Percentiles rank a stretch among this genome's conserved stretches.
Conservation (phyloP, 2,888 invertebrate genomes). For the Hydrotaea diabolus region DNA sequence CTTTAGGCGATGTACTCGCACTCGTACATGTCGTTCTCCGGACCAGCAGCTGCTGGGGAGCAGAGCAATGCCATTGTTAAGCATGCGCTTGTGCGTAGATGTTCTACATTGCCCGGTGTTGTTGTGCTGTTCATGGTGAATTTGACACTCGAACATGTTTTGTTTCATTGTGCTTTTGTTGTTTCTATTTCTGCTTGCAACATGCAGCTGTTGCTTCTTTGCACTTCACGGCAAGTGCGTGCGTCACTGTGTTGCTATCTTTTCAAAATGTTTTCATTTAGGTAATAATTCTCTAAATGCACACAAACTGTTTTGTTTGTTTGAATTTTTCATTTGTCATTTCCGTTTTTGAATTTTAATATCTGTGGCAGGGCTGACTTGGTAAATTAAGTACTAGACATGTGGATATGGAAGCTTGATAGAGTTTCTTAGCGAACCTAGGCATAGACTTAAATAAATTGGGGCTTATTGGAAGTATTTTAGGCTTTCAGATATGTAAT, state of each 20-base stretch:
- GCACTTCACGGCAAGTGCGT: background rate
- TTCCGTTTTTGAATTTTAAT: background rate
- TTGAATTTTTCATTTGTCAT: no score
- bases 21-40: background rate
- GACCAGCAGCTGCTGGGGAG: background rate
- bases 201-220: conserved; percentile 24
- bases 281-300: background rate
- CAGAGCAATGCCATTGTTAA: conserved; percentile 12
- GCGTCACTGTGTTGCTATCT: background rate
- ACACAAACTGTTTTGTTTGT: background rate
- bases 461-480: no score
- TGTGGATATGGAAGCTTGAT: no score
- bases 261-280: conserved; percentile 9
- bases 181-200: background rate
- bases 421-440: no score
- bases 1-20: conserved; percentile 20
- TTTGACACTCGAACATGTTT: conserved; percentile 38
- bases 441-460: no score
- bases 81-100: background rate
- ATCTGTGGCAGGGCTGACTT: background rate
- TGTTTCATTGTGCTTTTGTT: conserved; percentile 16
- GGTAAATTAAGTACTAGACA: background rate
- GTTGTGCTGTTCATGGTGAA: conserved; percentile 24
- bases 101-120: background rate
- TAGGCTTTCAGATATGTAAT: no score